Evolutionary conservation across 2,113 vertebrate species (phyloP).

Genomic region (Psilopogon haemacephalus): DNA sequence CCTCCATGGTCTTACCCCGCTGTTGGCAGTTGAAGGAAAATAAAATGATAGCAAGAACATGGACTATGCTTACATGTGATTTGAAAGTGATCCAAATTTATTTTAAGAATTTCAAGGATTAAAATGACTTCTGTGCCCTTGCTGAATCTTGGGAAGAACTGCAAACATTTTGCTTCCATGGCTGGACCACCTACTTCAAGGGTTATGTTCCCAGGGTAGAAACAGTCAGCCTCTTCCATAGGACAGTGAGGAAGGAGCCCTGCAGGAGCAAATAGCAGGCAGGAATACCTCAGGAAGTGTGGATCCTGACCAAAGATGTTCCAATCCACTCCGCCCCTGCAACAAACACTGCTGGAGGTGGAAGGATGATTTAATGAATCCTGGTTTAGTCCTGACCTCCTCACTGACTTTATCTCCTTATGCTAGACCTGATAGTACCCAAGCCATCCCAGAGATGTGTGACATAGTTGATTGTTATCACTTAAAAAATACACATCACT

Average conservation of each 20-base stretch:
- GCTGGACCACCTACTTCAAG: background rate
- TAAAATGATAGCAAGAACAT: background rate
- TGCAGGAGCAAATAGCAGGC: background rate
- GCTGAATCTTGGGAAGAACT: background rate
- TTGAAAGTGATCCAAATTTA: background rate
- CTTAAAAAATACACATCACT: conserved; percentile 31
- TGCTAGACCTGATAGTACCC: background rate
- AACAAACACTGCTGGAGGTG: background rate
- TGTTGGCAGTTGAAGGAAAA: background rate
- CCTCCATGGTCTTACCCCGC: background rate
- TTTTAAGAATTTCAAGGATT: background rate
- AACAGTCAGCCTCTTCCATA: background rate
- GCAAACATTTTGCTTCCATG: background rate
- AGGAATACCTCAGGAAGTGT: background rate
- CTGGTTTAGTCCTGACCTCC: background rate
- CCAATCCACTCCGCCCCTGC: background rate
- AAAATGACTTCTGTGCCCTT: background rate
- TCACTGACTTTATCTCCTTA: background rate
- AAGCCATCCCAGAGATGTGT: background rate
- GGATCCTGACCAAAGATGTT: background rate
- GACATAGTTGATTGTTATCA: background rate
- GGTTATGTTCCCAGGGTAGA: background rate
- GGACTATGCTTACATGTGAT: background rate
- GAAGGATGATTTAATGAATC: fast-evolving
- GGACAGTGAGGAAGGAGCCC: background rate